Evolutionary conservation across 2,888 invertebrate species (phyloP).

Genomic region (Folsomia manolachei): DNA sequence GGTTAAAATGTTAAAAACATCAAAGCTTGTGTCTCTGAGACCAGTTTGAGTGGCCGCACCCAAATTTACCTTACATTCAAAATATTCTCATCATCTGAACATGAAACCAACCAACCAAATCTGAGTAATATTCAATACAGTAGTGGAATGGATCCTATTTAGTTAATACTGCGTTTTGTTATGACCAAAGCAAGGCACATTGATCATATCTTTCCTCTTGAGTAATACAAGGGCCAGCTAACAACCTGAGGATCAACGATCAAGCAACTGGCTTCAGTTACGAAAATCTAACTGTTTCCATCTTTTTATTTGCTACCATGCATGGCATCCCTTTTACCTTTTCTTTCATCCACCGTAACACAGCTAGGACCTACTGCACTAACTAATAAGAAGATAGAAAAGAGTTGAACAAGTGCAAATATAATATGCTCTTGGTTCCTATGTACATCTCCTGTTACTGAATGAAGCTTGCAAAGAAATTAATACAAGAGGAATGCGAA

Average conservation of each 20-base stretch:
- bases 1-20: background rate
- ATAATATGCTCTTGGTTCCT: background rate
- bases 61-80: background rate
- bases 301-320: background rate
- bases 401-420: background rate
- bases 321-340: too few relatives aligned
- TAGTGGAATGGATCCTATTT: too few relatives aligned
- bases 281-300: background rate
- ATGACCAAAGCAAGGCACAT: too few relatives aligned
- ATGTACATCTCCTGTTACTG: background rate
- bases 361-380: background rate
- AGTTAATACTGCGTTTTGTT: background rate
- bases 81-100: background rate
- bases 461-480: background rate
- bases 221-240: background rate
- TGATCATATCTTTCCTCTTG: background rate
- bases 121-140: too few relatives aligned
- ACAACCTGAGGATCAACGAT: background rate
- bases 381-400: background rate
- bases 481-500: constrained; percentile 8
- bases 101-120: too few relatives aligned
- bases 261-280: constrained; percentile 5
- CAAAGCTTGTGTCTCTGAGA: background rate
- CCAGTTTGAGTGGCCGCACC: background rate
- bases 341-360: too few relatives aligned